Percentiles rank a stretch among this genome's conserved stretches.
Conservation (phyloP, 2,113 vertebrate species). For the Falco punctatus region DNA sequence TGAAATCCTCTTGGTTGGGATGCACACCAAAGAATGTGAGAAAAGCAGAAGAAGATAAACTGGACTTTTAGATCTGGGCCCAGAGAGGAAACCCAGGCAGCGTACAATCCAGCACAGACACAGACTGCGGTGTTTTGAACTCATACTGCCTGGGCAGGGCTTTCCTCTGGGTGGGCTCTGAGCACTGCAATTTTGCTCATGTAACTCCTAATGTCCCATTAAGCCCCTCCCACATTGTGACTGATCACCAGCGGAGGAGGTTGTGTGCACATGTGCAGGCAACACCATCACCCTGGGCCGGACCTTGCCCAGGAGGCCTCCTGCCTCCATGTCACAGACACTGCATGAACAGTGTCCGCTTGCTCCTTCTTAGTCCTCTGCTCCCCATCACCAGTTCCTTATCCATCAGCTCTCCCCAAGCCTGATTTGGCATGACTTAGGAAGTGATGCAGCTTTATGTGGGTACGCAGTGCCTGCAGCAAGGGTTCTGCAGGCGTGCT, state of each 20-base stretch:
- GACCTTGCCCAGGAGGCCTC: background rate
- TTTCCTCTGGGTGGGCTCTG: background rate
- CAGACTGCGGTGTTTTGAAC: background rate
- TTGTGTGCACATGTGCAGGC: background rate
- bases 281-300: background rate
- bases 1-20: background rate
- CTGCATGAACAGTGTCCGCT: fast-evolving
- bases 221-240: background rate
- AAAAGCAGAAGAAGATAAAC: constrained; percentile 8
- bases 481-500: background rate
- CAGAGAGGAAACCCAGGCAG: background rate
- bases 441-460: fast-evolving
- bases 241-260: background rate
- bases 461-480: background rate
- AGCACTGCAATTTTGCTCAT: background rate
- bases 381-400: background rate
- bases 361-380: background rate
- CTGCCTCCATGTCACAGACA: background rate
- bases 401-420: fast-evolving
- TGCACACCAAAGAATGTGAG: background rate
- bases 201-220: background rate
- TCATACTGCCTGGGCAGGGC: background rate
- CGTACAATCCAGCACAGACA: background rate
- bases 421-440: background rate
- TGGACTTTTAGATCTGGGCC: background rate